These are phyloP conservation scores for Anastatus disparis DNA, from an alignment of 1,140 invertebrate species.

Conservation along the genomic window DNA sequence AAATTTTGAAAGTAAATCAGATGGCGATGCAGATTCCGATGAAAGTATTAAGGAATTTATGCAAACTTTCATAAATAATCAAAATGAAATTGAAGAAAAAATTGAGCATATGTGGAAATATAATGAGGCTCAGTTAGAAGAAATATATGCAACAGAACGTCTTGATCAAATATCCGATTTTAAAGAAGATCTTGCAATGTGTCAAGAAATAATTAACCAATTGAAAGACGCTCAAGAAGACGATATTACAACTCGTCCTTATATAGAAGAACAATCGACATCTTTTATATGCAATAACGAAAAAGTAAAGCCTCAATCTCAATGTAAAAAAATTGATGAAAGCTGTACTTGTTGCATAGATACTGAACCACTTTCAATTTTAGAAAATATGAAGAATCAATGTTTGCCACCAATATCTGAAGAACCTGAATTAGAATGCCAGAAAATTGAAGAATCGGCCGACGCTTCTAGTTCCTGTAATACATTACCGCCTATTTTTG, in stretches of 20 bases:
- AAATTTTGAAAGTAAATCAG: neutral
- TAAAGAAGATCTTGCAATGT: conserved; percentile 9
- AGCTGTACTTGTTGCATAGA: neutral
- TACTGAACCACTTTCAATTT: neutral
- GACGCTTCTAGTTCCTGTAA: no score
- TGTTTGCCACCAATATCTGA: conserved; percentile 11
- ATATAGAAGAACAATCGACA: neutral
- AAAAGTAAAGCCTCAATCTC: neutral
- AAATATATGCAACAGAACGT: conserved; percentile 30
- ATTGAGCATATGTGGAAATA: conserved; percentile 43
- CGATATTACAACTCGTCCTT: neutral
- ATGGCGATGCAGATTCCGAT: conserved; percentile 20
- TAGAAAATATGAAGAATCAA: conserved; percentile 1
- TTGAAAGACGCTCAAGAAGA: neutral
- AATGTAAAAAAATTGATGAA: conserved; percentile 17
- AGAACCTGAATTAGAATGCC: conserved; percentile 26
- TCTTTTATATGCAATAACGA: conserved; percentile 2
- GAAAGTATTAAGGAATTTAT: conserved; percentile 15
- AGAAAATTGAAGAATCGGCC: no score
- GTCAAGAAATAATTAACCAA: neutral
- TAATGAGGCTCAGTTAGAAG: conserved; percentile 40
- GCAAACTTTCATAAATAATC: neutral
- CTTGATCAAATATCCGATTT: conserved; percentile 14
- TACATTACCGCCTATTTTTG: conserved; percentile 6
- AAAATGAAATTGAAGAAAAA: conserved; percentile 31